phyloP scores from a whole-genome alignment of 2,888 invertebrate genomes.

The Drosophila stalkeri region DNA sequence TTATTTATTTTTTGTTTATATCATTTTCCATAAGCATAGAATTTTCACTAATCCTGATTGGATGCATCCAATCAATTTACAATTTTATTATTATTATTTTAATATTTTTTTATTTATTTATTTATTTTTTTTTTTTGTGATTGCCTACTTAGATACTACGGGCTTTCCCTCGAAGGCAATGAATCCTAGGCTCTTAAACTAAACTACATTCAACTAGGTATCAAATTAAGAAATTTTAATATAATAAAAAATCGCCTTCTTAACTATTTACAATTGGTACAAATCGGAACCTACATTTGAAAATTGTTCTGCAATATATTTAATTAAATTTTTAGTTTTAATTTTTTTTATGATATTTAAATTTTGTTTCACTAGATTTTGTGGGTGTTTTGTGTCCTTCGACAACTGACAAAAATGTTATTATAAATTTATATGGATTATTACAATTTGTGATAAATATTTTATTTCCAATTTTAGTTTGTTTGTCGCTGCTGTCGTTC shows the following conservation, averaged over 20 bases:
- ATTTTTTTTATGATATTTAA: conserved; percentile 15
- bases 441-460: conserved; percentile 56
- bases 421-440: conserved; percentile 58
- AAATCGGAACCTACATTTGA: conserved; percentile 42
- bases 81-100: conserved; percentile 27
- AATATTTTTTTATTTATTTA: not conserved
- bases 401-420: conserved; percentile 38
- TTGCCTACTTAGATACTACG: conserved; percentile 55
- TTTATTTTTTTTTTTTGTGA: conserved; percentile 24
- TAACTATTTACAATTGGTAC: conserved; percentile 50
- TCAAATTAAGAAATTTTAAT: conserved; percentile 30
- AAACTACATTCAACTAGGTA: conserved; percentile 23
- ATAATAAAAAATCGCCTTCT: conserved; percentile 9
- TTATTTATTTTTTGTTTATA: conserved; percentile 8
- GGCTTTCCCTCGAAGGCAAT: conserved; percentile 43
- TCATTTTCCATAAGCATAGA: conserved; percentile 60
- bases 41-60: conserved; percentile 35
- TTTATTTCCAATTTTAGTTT: conserved; percentile 17
- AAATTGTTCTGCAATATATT: conserved; percentile 48
- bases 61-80: conserved; percentile 31
- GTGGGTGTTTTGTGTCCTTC: conserved; percentile 46
- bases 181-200: conserved; percentile 27
- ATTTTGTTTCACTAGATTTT: conserved; percentile 40
- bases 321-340: not conserved
- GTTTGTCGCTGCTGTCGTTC: not conserved